These are phyloP conservation scores for Deilephila porcellus DNA, from an alignment of 2,888 invertebrate species.

Conservation along the genomic window DNA sequence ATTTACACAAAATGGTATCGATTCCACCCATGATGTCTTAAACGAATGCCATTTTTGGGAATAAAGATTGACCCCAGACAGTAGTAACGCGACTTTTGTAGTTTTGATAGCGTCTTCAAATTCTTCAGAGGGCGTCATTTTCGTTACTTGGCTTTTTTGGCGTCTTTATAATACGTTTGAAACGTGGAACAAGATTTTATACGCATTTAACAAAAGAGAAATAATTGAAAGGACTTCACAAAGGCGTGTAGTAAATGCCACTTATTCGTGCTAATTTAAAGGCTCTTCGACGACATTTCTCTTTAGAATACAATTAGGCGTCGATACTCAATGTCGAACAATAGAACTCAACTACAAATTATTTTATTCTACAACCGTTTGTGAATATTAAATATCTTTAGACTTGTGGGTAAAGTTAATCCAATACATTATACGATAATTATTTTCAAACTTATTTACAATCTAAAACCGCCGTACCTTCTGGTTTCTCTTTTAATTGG, in stretches of 20 bases:
- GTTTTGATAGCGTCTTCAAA: constrained; percentile 53
- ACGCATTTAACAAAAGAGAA: neutral
- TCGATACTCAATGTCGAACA: neutral
- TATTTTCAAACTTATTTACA: no score
- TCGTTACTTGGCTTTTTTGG: no score
- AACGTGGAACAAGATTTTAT: neutral
- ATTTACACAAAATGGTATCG: constrained; percentile 54
- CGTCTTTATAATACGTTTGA: neutral
- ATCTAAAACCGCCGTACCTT: no score
- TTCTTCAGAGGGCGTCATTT: constrained; percentile 28
- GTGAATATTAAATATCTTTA: neutral
- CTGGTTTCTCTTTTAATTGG: no score
- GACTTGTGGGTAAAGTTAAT: neutral
- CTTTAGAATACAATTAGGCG: neutral
- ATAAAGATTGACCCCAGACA: constrained; percentile 59
- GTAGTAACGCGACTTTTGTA: constrained; percentile 50
- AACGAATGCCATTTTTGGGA: constrained; percentile 34
- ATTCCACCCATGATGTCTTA: constrained; percentile 44
- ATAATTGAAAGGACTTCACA: constrained; percentile 5
- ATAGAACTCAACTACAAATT: neutral
- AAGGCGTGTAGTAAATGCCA: neutral
- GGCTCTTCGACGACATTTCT: constrained; percentile 10
- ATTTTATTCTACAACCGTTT: constrained; percentile 5
- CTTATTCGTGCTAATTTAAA: constrained; percentile 5
- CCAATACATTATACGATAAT: no score